phyloP scores from a whole-genome alignment of 2,888 invertebrate genomes.

The Hypomecis punctinalis region DNA sequence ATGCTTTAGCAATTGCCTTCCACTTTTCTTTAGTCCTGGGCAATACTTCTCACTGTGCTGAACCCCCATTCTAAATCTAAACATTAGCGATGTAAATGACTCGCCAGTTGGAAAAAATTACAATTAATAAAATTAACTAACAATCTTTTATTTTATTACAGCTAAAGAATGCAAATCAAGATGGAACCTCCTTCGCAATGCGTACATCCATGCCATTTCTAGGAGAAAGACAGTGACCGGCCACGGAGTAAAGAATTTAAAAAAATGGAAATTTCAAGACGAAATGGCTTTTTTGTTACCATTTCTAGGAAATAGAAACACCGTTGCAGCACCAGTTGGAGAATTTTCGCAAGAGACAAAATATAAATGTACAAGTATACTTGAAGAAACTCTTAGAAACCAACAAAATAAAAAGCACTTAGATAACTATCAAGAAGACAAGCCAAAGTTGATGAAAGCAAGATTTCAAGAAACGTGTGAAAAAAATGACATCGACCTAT shows the following conservation, averaged over 20 bases:
- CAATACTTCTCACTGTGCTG: slow-evolving; percentile 1
- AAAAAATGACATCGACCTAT: slow-evolving; percentile 19
- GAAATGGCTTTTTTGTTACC: slow-evolving; percentile 17
- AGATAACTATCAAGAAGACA: neutral
- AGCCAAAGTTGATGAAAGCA: neutral
- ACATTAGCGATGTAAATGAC: neutral
- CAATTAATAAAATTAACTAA: neutral
- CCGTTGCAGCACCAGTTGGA: slow-evolving; percentile 9
- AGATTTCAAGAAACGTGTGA: slow-evolving; percentile 4
- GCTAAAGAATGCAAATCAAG: slow-evolving; percentile 1
- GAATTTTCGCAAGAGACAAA: neutral
- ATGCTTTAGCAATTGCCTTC: slow-evolving; percentile 5
- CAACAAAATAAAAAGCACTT: neutral
- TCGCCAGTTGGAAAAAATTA: neutral
- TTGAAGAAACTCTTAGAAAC: neutral
- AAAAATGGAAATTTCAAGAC: slow-evolving; percentile 15
- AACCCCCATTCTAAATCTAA: neutral
- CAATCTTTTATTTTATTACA: neutral
- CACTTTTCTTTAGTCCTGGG: slow-evolving; percentile 7
- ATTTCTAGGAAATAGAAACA: slow-evolving; percentile 11
- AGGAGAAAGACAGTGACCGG: slow-evolving; percentile 15
- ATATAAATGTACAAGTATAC: neutral
- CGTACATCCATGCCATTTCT: slow-evolving; percentile 16
- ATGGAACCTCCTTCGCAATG: slow-evolving; percentile 19
- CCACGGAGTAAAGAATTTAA: slow-evolving; percentile 13